Base-by-base conservation (phyloP, 1,140 invertebrate genomes). In the Drosophila erecta region DNA sequence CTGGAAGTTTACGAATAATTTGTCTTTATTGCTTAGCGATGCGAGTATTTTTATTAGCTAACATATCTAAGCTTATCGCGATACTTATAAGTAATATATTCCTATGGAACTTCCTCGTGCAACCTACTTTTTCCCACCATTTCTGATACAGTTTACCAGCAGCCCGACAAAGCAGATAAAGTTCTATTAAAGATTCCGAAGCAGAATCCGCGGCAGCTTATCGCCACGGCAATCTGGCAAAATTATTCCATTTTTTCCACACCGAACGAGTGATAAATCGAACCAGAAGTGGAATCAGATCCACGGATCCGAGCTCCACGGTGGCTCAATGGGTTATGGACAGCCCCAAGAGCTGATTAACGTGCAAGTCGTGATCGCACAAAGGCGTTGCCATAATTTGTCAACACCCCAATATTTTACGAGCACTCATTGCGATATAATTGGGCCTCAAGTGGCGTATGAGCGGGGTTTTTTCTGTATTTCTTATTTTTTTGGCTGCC, bases 361-460 rank as follows among this genome's bases (percentile, higher is more conserved):
- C 54, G 60, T 87, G 60, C 81, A 76, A 61, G 79, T 64, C 81
- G 64, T 72, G 79, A 81, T 89, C 43, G 30, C 38, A 22, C 37
- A 65, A 89, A 90, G 87, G 87, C 87, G 87, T 90, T 90, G 73
- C 87, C 87, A 90, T 90, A 90, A 90, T 90, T 90, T 90, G 87
- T 90, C 87, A 90, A 90, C 87, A 90, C 87, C 87, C 87, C 87
- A 90, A 90, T 90, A 87, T 83, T 90, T 90, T 83, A 90, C 76
- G 76, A 86, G 75, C 79, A 89, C 66, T 86, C 73, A 90, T 90
- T 90, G 79, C 87, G 64, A 90, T 90, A 87, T 90, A 90, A 90
- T 90, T 90, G 87, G 79, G 57, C 71, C 57, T 61, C 73, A 49
- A 80, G 59, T 70, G 66, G 50, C 64, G 66, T 69, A 56, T 69